Percentiles rank a stretch among this genome's conserved stretches.
Conservation (phyloP, 1,140 invertebrate genomes). For the Nautilus pompilius region DNA sequence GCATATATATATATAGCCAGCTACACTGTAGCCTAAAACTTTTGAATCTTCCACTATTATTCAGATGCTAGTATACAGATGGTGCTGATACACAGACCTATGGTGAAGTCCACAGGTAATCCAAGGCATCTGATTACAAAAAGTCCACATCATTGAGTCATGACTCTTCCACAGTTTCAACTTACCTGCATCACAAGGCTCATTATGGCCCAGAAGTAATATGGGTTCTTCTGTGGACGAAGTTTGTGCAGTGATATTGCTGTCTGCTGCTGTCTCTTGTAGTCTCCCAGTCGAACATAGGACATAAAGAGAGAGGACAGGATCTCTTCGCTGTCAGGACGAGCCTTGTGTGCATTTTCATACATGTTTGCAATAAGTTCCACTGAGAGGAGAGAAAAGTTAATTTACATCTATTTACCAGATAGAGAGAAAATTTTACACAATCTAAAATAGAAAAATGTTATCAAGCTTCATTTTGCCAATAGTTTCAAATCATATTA, state of each 20-base stretch:
- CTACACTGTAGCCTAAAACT: no score
- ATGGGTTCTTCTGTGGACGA: slow-evolving; percentile 84
- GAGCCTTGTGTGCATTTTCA: slow-evolving; percentile 79
- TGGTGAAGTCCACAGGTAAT: no score
- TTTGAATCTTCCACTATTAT: no score
- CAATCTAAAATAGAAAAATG: no score
- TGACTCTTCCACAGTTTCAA: neutral
- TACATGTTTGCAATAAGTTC: slow-evolving; percentile 81
- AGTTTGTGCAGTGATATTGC: slow-evolving; percentile 87
- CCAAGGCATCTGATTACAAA: no score
- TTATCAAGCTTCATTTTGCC: no score
- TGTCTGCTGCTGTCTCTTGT: slow-evolving; percentile 84
- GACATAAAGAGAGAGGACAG: slow-evolving; percentile 93
- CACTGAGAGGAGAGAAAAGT: slow-evolving; percentile 48
- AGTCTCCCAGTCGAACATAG: slow-evolving; percentile 85
- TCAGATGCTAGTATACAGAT: no score
- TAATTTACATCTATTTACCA: neutral
- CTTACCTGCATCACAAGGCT: slow-evolving; percentile 87
- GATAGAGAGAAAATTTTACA: no score
- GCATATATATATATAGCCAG: no score
- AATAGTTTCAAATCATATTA: no score
- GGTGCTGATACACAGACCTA: no score
- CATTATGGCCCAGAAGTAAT: slow-evolving; percentile 97
- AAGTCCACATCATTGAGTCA: no score
- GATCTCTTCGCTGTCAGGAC: slow-evolving; percentile 86